Percentiles rank a stretch among this genome's conserved stretches.
Conservation (phyloP, 2,797 vertebrate species). For the Threskiornis aethiopicus region DNA sequence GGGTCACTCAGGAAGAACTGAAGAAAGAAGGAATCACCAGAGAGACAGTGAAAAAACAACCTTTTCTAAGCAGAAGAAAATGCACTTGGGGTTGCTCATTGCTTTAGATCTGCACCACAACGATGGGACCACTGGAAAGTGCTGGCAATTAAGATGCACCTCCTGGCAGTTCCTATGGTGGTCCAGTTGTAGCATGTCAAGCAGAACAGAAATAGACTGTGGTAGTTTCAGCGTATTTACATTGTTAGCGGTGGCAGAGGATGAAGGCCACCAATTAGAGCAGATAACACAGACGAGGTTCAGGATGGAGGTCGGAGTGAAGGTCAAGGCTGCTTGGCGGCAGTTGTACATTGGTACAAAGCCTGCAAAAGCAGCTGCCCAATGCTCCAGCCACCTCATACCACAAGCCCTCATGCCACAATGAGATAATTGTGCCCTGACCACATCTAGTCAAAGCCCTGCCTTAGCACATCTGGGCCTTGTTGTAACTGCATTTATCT, state of each 20-base stretch:
- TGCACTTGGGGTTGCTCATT: not conserved
- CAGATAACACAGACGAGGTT: not conserved
- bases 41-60: not conserved
- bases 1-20: not conserved
- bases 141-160: not conserved
- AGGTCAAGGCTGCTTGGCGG: not conserved
- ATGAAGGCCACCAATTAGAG: not conserved
- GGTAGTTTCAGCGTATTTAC: accelerated
- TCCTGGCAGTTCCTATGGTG: not conserved
- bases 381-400: not conserved
- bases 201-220: not conserved
- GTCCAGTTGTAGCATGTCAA: not conserved
- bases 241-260: not conserved
- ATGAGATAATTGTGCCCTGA: not conserved
- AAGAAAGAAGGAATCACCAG: not conserved
- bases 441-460: not conserved
- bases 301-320: not conserved
- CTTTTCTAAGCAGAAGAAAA: not conserved
- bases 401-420: not conserved
- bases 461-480: not conserved
- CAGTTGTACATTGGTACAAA: not conserved
- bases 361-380: not conserved
- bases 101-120: not conserved
- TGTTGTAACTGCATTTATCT: not conserved
- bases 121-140: not conserved